phyloP scores from a whole-genome alignment of 2,113 vertebrate species.

The Zosterops lateralis region DNA sequence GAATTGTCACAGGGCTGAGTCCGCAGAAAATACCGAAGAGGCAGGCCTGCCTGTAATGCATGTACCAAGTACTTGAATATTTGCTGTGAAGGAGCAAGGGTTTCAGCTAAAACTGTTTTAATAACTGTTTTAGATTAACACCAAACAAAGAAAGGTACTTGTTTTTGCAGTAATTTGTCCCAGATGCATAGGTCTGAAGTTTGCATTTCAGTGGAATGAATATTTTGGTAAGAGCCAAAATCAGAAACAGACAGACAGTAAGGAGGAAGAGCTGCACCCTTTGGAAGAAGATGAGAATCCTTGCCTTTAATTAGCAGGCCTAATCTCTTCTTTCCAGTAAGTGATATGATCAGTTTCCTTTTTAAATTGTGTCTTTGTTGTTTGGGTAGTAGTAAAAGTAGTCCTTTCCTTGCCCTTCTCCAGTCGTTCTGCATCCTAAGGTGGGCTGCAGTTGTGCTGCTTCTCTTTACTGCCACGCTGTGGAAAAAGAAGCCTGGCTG shows the following conservation, averaged over 20 bases:
- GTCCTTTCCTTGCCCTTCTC: background rate
- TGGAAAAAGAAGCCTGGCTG: background rate
- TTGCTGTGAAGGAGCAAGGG: background rate
- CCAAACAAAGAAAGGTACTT: background rate
- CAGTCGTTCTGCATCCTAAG: background rate
- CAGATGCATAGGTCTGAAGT: background rate
- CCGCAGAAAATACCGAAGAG: background rate
- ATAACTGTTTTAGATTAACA: background rate
- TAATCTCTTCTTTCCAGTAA: background rate
- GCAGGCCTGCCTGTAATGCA: no score
- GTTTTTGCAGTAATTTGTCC: background rate
- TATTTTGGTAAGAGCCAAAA: conserved; percentile 23
- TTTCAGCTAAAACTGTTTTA: background rate
- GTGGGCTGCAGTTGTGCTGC: background rate
- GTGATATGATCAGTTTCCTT: background rate
- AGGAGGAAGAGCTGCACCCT: background rate
- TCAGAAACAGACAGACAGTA: accelerated
- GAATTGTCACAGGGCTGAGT: background rate
- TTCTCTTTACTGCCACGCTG: conserved; percentile 23
- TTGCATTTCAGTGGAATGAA: background rate
- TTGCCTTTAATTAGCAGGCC: background rate
- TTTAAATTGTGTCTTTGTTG: background rate
- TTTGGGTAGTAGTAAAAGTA: background rate
- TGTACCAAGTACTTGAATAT: background rate
- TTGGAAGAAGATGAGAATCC: background rate